Conservation (phyloP, 2,888 invertebrate species). For the Euplexia lucipara region DNA sequence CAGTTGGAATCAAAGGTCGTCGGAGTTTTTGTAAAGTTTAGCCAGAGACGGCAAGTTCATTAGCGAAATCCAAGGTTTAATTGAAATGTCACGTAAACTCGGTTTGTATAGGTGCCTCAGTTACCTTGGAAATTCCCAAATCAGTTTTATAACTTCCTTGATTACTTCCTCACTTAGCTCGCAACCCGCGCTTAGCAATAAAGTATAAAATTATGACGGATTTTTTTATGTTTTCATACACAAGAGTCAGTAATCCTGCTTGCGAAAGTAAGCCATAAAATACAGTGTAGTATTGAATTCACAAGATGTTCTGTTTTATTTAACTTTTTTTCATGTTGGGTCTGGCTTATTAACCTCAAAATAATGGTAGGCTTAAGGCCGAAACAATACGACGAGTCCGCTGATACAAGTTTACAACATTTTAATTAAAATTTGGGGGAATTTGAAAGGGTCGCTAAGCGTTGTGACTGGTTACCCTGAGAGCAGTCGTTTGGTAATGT, state of each 20-base stretch:
- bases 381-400: conserved; percentile 67
- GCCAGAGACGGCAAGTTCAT: conserved; percentile 74
- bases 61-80: conserved; percentile 80
- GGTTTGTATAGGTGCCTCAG: conserved; percentile 64
- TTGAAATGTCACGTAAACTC: conserved; percentile 81
- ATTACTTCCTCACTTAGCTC: conserved; percentile 61
- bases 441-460: conserved; percentile 81
- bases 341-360: conserved; percentile 48
- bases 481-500: conserved; percentile 66
- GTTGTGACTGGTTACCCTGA: conserved; percentile 76
- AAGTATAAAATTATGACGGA: conserved; percentile 52
- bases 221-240: conserved; percentile 51
- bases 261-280: conserved; percentile 42
- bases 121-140: conserved; percentile 61
- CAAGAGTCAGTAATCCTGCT: conserved; percentile 26
- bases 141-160: conserved; percentile 63
- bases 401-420: conserved; percentile 77
- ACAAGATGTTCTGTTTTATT: conserved; percentile 33
- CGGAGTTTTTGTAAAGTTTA: conserved; percentile 77
- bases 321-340: conserved; percentile 33
- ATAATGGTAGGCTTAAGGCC: conserved; percentile 60
- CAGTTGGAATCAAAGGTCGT: conserved; percentile 73
- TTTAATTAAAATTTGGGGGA: conserved; percentile 85
- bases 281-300: conserved; percentile 33
- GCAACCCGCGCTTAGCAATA: conserved; percentile 49